These are phyloP conservation scores for Pelecanoides urinatrix DNA, from an alignment of 2,113 vertebrate species.

Conservation along the genomic window DNA sequence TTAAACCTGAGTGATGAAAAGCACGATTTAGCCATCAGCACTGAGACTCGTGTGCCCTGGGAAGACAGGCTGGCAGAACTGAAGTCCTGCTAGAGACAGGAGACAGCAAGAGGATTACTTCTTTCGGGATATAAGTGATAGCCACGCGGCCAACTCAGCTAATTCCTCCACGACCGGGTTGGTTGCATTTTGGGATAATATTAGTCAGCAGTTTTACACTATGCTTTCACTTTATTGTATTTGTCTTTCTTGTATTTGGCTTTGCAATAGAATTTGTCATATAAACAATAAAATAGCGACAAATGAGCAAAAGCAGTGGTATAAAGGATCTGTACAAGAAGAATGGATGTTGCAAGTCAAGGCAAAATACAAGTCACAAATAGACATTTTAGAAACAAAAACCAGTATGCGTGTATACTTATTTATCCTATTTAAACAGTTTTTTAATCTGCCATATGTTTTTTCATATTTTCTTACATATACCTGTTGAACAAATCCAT, in stretches of 20 bases:
- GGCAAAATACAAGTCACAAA: not conserved
- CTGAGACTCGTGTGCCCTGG: not conserved
- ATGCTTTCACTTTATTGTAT: no score
- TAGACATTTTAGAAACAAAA: not conserved
- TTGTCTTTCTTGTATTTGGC: rapidly evolving
- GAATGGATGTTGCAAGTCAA: not conserved
- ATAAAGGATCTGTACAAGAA: not conserved
- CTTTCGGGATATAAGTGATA: not conserved
- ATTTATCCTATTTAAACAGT: not conserved
- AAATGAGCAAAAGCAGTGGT: not conserved
- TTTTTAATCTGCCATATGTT: not conserved
- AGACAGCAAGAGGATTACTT: not conserved
- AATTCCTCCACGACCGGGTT: rapidly evolving
- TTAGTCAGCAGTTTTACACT: not conserved
- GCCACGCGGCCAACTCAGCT: not conserved
- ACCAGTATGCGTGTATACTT: not conserved
- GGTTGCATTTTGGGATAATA: not conserved
- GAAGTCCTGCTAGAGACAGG: not conserved
- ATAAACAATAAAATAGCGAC: not conserved
- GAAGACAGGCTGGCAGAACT: not conserved
- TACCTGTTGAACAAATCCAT: conserved; percentile 26
- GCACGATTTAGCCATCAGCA: not conserved
- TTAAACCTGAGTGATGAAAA: not conserved
- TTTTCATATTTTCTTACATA: not conserved
- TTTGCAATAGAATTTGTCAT: not conserved